Conservation (phyloP, 1,140 invertebrate species). For the Halotydeus destructor region DNA sequence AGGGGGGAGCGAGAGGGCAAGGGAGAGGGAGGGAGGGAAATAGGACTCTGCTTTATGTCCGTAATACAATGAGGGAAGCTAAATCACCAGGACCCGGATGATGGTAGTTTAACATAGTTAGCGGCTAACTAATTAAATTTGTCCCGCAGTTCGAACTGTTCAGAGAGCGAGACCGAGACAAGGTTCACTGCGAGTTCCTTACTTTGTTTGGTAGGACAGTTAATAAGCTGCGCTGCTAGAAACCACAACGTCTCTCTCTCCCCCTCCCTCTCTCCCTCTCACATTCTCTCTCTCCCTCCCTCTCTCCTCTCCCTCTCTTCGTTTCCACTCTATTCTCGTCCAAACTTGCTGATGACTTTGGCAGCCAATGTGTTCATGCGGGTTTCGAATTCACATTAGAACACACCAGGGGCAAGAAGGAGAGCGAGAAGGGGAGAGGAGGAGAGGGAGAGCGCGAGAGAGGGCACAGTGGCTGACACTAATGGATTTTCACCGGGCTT, state of each 20-base stretch:
- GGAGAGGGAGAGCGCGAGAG: background rate
- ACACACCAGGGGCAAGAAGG: slow-evolving; percentile 3
- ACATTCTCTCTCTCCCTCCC: slow-evolving; percentile 1
- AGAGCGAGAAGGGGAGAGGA: background rate
- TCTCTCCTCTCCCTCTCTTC: background rate
- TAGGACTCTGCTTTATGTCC: no score
- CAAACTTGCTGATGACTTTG: background rate
- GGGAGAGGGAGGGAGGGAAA: no score
- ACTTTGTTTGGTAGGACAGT: background rate
- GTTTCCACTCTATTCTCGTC: background rate
- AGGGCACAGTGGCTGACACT: background rate
- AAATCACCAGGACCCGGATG: no score
- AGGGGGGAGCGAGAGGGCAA: no score
- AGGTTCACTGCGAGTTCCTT: background rate
- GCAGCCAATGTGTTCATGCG: background rate
- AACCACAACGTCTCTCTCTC: background rate
- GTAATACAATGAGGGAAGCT: no score
- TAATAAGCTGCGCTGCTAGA: background rate
- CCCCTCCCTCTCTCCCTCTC: background rate
- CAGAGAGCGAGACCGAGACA: background rate
- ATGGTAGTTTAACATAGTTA: background rate
- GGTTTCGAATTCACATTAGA: background rate
- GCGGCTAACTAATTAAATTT: background rate
- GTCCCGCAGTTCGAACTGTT: background rate
- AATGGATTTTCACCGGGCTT: background rate